These are phyloP conservation scores for Drosophila pseudotakahashii DNA, from an alignment of 2,888 invertebrate species.

Conservation along the genomic window DNA sequence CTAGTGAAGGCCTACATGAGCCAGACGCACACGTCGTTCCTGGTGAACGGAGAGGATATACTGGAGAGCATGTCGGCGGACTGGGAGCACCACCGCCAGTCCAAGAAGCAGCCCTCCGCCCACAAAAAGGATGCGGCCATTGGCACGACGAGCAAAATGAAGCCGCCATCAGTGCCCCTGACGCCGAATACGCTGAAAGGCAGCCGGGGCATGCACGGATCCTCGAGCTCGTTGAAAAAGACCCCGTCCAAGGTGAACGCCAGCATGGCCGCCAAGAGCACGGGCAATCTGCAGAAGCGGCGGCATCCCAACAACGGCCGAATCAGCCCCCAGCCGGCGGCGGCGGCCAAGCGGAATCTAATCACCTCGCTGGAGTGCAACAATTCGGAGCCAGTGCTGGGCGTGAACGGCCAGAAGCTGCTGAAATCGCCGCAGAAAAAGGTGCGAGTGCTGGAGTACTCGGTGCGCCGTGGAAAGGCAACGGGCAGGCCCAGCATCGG, in stretches of 20 bases:
- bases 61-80: conserved; percentile 87
- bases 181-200: background rate
- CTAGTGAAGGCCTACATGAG: conserved; percentile 85
- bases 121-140: conserved; percentile 4
- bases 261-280: background rate
- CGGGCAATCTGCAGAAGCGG: conserved; percentile 25
- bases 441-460: conserved; percentile 15
- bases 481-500: background rate
- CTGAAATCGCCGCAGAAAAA: conserved; percentile 17
- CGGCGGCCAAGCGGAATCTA: conserved; percentile 20
- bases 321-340: background rate
- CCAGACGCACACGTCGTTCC: conserved; percentile 86
- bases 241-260: conserved; percentile 2
- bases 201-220: background rate
- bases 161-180: conserved; percentile 5
- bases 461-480: conserved; percentile 1
- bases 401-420: background rate
- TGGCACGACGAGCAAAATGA: conserved; percentile 1
- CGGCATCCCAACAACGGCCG: background rate
- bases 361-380: conserved; percentile 17
- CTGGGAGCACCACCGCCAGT: conserved; percentile 85
- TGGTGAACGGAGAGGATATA: conserved; percentile 87
- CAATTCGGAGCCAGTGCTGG: background rate
- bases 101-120: conserved; percentile 8
- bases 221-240: conserved; percentile 18